Evolutionary conservation across 2,888 invertebrate genomes (phyloP).

Genomic region (Limulus polyphemus): DNA sequence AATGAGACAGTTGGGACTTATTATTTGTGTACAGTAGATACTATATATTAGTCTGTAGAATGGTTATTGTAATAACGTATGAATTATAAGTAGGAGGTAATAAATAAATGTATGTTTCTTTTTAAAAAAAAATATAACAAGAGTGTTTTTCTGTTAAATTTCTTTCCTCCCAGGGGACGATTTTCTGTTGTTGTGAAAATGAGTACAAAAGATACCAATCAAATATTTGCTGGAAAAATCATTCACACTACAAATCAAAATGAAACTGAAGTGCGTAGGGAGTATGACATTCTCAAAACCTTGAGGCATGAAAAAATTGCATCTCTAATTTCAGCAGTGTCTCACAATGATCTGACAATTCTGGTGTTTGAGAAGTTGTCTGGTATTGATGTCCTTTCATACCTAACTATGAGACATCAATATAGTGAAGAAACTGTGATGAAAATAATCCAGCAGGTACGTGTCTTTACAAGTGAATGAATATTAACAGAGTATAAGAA

Average conservation of each 20-base stretch:
- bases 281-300: conserved; percentile 69
- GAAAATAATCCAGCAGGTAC: conserved; percentile 63
- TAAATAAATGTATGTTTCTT: no score
- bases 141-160: background rate
- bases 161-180: conserved; percentile 50
- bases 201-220: conserved; percentile 55
- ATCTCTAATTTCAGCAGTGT: conserved; percentile 39
- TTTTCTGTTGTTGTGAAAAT: conserved; percentile 70
- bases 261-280: conserved; percentile 50
- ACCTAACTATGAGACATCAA: conserved; percentile 71
- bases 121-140: no score
- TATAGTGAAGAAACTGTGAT: conserved; percentile 88
- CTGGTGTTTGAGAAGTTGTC: conserved; percentile 45
- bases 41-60: no score
- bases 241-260: conserved; percentile 36
- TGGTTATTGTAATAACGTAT: no score
- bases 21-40: no score
- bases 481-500: no score
- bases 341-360: conserved; percentile 14
- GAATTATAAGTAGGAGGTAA: no score
- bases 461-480: background rate
- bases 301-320: conserved; percentile 77
- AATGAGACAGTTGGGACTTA: no score
- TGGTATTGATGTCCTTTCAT: conserved; percentile 81
- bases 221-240: conserved; percentile 73